Evolutionary conservation across 1,140 invertebrate species (phyloP).

Genomic region (Drosophila hydei): DNA sequence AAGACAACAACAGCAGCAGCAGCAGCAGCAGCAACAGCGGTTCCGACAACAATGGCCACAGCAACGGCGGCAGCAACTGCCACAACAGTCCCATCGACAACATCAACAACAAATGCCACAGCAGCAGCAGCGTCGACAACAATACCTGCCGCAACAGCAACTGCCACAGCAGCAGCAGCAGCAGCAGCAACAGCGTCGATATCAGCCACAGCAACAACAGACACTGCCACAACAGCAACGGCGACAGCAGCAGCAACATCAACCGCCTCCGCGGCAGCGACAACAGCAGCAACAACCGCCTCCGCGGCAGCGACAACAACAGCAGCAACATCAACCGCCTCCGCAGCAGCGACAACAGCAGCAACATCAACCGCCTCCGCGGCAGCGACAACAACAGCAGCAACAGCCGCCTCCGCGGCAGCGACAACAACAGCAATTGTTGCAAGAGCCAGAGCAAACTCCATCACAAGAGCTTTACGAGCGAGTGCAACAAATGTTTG

Average conservation of each 20-base stretch:
- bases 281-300: not conserved
- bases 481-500: not conserved
- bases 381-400: not conserved
- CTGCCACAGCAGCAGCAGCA: not conserved
- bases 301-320: not conserved
- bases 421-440: not conserved
- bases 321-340: not conserved
- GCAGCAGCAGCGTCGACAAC: constrained; percentile 1
- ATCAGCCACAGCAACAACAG: not conserved
- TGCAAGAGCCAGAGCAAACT: not conserved
- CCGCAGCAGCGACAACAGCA: not conserved
- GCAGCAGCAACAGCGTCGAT: not conserved
- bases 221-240: not conserved
- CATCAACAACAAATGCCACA: not conserved
- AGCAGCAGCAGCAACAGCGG: not conserved
- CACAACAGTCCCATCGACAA: not conserved
- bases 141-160: not conserved
- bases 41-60: not conserved
- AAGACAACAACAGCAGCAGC: not conserved
- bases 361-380: not conserved
- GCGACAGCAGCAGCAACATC: not conserved
- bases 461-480: not conserved
- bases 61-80: not conserved
- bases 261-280: not conserved
- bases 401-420: not conserved